Evolutionary conservation across 2,797 vertebrate genomes (phyloP).

Genomic region (Schizopygopsis pylzovi): DNA sequence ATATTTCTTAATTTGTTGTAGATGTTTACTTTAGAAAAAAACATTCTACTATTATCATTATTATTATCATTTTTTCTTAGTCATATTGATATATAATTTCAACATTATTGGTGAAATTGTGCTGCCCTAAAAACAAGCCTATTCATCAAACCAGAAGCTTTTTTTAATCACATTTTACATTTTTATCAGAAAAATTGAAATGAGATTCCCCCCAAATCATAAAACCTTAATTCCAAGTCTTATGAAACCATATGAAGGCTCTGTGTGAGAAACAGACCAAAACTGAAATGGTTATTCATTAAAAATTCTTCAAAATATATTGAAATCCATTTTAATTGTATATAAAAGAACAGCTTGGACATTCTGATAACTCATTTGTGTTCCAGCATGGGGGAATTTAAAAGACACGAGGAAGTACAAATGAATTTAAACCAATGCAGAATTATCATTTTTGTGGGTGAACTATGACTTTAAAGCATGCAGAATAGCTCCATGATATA

Average conservation of each 20-base stretch:
- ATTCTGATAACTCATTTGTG: neutral
- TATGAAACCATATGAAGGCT: neutral
- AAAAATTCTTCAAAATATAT: neutral
- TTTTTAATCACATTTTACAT: neutral
- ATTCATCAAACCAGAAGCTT: neutral
- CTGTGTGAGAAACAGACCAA: neutral
- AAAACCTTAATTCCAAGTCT: neutral
- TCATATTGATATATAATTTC: neutral
- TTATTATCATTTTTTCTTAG: neutral
- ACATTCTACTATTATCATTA: neutral
- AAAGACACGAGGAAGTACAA: neutral
- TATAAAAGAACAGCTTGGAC: neutral
- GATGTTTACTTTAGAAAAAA: neutral
- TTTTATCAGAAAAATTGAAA: neutral
- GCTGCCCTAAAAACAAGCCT: neutral
- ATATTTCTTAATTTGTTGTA: neutral
- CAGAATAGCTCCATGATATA: neutral
- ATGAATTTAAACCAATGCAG: neutral
- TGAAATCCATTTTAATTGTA: neutral
- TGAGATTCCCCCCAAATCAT: neutral
- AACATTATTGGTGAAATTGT: neutral
- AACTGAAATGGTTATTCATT: neutral
- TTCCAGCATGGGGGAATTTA: too few species aligned
- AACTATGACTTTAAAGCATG: slow-evolving; percentile 16
- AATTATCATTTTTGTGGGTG: neutral